A percentile compares a stretch with the other conserved stretches of the same genome.
These are phyloP conservation scores for Callorhinus ursinus DNA, from an alignment of 2,113 vertebrate species.

Conservation along the genomic window DNA sequence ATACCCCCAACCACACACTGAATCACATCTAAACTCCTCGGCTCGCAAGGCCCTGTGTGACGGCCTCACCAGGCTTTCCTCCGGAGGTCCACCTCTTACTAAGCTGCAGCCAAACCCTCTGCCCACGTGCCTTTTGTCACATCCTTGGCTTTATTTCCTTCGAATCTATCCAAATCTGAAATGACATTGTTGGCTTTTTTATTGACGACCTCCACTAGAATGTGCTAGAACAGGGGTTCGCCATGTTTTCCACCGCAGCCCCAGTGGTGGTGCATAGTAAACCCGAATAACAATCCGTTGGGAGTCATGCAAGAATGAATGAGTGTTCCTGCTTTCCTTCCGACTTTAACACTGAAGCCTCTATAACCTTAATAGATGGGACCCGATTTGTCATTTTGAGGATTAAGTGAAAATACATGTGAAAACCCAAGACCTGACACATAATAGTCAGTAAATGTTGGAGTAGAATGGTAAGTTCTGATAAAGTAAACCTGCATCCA, in stretches of 20 bases:
- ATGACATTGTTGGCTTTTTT: neutral
- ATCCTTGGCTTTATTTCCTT: neutral
- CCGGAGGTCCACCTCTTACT: too few species aligned
- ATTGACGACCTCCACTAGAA: neutral
- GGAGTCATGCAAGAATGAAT: neutral
- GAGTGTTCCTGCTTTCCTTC: neutral
- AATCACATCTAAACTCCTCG: too few species aligned
- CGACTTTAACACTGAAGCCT: neutral
- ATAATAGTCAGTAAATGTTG: neutral
- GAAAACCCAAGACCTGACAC: neutral
- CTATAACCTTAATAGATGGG: neutral
- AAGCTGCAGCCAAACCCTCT: neutral
- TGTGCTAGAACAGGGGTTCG: neutral
- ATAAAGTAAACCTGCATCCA: neutral
- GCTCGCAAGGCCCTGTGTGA: neutral
- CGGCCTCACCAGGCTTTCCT: neutral
- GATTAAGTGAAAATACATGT: neutral
- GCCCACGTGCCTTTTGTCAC: neutral
- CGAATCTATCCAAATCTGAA: neutral
- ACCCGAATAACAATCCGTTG: neutral
- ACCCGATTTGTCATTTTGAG: neutral
- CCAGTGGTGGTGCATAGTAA: neutral
- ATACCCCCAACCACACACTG: neutral
- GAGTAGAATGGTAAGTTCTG: neutral
- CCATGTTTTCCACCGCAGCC: neutral